phyloP scores from a whole-genome alignment of 2,113 vertebrate species.

The Nothocercus nigrocapillus region DNA sequence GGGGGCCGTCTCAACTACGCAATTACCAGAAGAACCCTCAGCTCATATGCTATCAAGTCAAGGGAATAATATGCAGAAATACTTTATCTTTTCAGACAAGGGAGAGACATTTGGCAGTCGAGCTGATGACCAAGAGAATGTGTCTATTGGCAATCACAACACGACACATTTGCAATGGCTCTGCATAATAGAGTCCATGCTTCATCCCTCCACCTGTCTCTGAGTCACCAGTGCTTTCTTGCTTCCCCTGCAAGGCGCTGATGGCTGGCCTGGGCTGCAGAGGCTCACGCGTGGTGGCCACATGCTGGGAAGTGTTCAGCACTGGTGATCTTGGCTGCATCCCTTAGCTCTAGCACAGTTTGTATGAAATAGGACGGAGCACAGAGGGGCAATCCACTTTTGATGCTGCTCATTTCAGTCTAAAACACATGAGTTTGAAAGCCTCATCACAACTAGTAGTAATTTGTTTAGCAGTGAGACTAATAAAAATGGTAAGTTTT shows the following conservation, averaged over 20 bases:
- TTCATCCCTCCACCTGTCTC: conserved; percentile 57
- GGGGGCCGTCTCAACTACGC: background rate
- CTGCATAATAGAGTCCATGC: background rate
- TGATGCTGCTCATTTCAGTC: background rate
- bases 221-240: conserved; percentile 48
- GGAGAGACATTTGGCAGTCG: background rate
- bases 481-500: background rate
- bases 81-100: background rate
- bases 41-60: background rate
- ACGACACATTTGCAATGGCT: too few species aligned
- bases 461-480: background rate
- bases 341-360: background rate
- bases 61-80: background rate
- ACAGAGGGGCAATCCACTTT: background rate
- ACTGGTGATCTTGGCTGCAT: background rate
- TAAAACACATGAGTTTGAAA: background rate
- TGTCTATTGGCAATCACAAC: conserved; percentile 15
- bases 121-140: background rate
- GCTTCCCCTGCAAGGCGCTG: background rate
- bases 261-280: background rate
- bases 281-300: conserved; percentile 23
- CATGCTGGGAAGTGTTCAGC: background rate
- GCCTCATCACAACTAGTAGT: background rate
- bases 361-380: background rate
- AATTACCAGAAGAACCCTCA: background rate